Evolutionary conservation across 2,113 vertebrate genomes (phyloP).

Genomic region (Megatriorchis doriae): DNA sequence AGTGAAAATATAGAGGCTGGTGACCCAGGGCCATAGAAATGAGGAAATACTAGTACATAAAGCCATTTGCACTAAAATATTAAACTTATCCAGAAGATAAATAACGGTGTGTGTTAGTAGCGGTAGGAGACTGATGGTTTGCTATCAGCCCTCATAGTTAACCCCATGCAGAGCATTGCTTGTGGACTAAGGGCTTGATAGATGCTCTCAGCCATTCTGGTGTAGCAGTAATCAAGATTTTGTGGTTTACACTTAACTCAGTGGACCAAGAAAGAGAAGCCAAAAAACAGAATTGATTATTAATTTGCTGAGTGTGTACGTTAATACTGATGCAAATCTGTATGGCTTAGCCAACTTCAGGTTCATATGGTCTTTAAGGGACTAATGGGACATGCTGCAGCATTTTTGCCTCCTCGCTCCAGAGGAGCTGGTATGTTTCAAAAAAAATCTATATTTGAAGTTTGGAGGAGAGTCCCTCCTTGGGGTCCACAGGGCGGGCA

Average conservation of each 20-base stretch:
- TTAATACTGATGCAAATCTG: not conserved
- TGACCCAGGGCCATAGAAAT: not conserved
- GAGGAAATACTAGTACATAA: not conserved
- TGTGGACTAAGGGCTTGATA: not conserved
- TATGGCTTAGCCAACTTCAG: not conserved
- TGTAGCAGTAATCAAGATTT: not conserved
- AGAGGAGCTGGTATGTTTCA: not conserved
- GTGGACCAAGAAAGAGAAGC: not conserved
- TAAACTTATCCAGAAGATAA: not conserved
- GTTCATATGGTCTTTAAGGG: not conserved
- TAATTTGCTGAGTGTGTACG: accelerated
- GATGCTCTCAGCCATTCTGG: not conserved
- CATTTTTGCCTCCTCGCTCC: not conserved
- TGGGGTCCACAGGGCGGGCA: not conserved
- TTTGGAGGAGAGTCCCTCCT: not conserved
- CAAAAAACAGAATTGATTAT: not conserved
- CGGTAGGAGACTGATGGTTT: not conserved
- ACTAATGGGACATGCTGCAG: accelerated
- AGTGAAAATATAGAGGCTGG: not conserved
- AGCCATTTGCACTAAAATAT: not conserved
- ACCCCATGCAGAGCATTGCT: accelerated
- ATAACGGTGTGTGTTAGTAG: not conserved
- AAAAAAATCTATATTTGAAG: not conserved
- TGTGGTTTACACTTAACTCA: not conserved
- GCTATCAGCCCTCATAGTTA: not conserved